phyloP scores from a whole-genome alignment of 2,113 vertebrate species.

The Arothron firmamentum region DNA sequence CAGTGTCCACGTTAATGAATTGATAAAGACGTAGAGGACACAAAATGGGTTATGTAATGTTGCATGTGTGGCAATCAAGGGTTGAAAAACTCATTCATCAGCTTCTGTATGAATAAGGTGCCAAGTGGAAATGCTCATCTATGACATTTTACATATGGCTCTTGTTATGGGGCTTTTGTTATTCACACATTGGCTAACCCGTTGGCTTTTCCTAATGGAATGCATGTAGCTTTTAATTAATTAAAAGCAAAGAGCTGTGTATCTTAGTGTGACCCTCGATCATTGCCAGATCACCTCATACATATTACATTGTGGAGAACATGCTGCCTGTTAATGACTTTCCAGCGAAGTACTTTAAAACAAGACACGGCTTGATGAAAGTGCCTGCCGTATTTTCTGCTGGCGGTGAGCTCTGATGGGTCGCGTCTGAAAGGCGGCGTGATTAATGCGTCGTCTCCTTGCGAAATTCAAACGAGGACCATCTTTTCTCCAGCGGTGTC shows the following conservation, averaged over 20 bases:
- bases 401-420: constrained; percentile 13
- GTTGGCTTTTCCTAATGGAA: background rate
- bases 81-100: too few relatives aligned
- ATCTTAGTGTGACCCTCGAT: constrained; percentile 6
- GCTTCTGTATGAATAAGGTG: too few relatives aligned
- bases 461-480: constrained; percentile 27
- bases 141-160: too few relatives aligned
- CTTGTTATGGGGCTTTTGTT: background rate
- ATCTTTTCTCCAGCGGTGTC: constrained; percentile 21
- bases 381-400: constrained; percentile 13
- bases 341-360: constrained; percentile 10
- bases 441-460: constrained; percentile 20
- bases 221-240: background rate
- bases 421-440: constrained; percentile 19
- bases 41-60: too few relatives aligned
- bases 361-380: constrained; percentile 8
- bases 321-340: constrained; percentile 3
- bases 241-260: constrained; percentile 12
- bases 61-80: too few relatives aligned
- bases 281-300: constrained; percentile 4
- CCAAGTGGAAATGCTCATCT: too few relatives aligned
- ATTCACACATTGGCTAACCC: background rate
- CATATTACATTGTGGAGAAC: background rate
- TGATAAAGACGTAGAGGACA: too few relatives aligned
- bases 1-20: too few relatives aligned